Conservation (phyloP, 2,113 vertebrate genomes). For the Baryphthengus martii region DNA sequence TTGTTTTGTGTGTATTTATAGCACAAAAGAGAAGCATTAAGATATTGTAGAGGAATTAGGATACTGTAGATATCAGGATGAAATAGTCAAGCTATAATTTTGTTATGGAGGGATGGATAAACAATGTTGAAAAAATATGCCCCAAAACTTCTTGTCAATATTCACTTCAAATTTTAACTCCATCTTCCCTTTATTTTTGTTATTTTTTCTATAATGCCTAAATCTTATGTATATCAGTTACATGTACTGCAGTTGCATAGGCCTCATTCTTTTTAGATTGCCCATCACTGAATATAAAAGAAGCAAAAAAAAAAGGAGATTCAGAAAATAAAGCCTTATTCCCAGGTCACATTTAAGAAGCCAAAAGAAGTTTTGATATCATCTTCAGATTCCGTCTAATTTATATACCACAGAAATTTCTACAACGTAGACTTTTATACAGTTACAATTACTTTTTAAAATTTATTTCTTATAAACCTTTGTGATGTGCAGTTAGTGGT, state of each 20-base stretch:
- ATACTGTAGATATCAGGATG: not conserved
- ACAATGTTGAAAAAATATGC: not conserved
- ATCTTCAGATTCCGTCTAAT: not conserved
- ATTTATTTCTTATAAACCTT: not conserved
- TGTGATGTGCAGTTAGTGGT: not conserved
- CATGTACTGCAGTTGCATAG: not conserved
- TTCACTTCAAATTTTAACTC: not conserved
- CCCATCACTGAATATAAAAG: not conserved
- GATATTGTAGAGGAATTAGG: not conserved
- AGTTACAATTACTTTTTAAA: not conserved
- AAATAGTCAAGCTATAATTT: not conserved
- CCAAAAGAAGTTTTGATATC: not conserved
- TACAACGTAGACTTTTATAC: not conserved
- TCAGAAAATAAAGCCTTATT: not conserved
- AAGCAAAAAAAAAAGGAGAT: not conserved
- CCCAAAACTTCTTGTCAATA: not conserved
- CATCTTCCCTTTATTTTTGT: not conserved
- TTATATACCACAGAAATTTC: not conserved
- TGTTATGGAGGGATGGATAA: not conserved
- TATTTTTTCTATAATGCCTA: not conserved
- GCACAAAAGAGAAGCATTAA: not conserved
- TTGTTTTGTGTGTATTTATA: not conserved
- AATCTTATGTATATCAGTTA: not conserved
- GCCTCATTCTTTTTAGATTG: not conserved
- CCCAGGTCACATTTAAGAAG: not conserved